Evolutionary conservation across 2,113 vertebrate genomes (phyloP).

Genomic region (Xiphorhynchus elegans): DNA sequence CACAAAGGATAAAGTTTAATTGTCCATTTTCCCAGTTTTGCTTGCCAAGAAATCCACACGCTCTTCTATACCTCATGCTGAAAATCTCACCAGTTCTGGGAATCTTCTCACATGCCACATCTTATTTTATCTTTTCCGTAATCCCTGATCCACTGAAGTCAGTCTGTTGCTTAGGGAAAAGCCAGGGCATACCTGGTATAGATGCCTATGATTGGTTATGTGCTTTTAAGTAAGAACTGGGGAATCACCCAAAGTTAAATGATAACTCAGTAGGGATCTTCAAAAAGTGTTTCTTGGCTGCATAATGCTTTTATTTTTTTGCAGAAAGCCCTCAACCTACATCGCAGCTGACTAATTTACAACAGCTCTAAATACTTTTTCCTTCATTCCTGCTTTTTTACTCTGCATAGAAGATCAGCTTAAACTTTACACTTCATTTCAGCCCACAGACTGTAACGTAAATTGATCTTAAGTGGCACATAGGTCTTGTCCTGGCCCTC

Average conservation of each 20-base stretch:
- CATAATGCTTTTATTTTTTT: neutral
- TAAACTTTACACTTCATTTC: neutral
- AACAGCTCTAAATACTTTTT: neutral
- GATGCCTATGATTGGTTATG: neutral
- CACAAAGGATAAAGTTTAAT: neutral
- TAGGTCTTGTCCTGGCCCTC: neutral
- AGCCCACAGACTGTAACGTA: neutral
- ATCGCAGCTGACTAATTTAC: neutral
- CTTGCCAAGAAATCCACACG: neutral
- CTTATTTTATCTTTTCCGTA: neutral
- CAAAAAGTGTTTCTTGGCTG: neutral
- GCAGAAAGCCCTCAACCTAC: neutral
- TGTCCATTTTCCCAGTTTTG: neutral
- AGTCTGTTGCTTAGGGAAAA: neutral
- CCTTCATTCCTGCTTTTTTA: neutral
- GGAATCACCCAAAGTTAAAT: neutral
- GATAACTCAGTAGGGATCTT: neutral
- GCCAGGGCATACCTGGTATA: neutral
- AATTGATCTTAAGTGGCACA: neutral
- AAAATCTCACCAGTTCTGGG: neutral
- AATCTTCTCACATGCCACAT: neutral
- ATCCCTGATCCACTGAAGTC: neutral
- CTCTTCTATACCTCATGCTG: neutral
- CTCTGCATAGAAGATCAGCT: neutral
- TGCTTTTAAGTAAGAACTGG: neutral